Evolutionary conservation across 1,140 invertebrate species (phyloP).

Genomic region (Melipona quadrifasciata): DNA sequence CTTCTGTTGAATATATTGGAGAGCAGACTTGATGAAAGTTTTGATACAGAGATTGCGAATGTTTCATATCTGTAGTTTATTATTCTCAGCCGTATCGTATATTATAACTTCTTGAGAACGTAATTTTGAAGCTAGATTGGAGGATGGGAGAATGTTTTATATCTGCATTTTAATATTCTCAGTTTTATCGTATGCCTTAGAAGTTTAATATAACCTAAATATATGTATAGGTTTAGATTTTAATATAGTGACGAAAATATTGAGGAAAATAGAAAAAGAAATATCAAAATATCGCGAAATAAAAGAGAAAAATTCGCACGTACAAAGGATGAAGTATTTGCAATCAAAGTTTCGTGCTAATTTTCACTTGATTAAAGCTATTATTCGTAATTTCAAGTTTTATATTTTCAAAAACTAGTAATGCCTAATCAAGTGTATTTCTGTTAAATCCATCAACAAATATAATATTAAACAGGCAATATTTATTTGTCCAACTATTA

Average conservation of each 20-base stretch:
- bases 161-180: neutral
- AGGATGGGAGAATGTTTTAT: too few relatives aligned
- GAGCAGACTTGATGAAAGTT: neutral
- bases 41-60: neutral
- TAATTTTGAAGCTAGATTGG: too few relatives aligned
- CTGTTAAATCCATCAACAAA: too few relatives aligned
- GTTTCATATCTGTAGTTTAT: neutral
- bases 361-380: too few relatives aligned
- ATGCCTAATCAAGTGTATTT: too few relatives aligned
- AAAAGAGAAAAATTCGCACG: neutral
- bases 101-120: too few relatives aligned
- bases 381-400: too few relatives aligned
- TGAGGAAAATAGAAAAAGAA: neutral
- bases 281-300: neutral
- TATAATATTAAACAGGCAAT: too few relatives aligned
- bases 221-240: neutral
- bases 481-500: too few relatives aligned
- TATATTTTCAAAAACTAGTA: too few relatives aligned
- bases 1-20: neutral
- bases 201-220: neutral
- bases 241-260: neutral
- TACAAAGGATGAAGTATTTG: neutral
- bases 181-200: neutral
- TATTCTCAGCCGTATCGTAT: too few relatives aligned
- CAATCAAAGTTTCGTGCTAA: too few relatives aligned